A percentile compares a stretch with the other conserved stretches of the same genome.
Conservation (phyloP, 2,888 invertebrate genomes). For the Acronicta alni region DNA sequence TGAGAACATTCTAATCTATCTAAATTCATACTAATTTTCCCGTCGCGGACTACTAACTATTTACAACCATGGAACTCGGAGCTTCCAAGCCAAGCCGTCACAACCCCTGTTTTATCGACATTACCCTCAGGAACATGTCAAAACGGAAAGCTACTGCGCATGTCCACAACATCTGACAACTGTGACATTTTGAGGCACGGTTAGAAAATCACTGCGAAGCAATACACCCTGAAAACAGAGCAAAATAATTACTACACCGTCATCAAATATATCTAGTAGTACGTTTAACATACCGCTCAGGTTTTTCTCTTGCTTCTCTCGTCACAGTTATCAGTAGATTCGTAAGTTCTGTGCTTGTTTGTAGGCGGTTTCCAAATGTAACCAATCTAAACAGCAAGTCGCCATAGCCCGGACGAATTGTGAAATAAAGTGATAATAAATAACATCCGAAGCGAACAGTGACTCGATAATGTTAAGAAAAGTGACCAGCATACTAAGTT, state of each 20-base stretch:
- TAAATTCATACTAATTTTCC: not conserved
- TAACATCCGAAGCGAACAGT: slow-evolving; percentile 55
- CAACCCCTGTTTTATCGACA: slow-evolving; percentile 79
- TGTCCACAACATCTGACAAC: slow-evolving; percentile 77
- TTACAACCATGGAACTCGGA: slow-evolving; percentile 22
- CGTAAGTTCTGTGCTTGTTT: slow-evolving; percentile 56
- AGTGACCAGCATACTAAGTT: slow-evolving; percentile 52
- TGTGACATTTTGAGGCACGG: slow-evolving; percentile 78
- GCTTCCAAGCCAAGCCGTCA: not conserved
- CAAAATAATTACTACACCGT: slow-evolving; percentile 59
- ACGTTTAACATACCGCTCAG: slow-evolving; percentile 30
- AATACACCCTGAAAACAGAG: slow-evolving; percentile 70
- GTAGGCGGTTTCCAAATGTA: slow-evolving; percentile 61
- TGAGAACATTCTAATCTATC: no score
- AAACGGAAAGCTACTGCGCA: slow-evolving; percentile 71
- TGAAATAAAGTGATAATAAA: slow-evolving; percentile 66
- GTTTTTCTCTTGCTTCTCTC: slow-evolving; percentile 20
- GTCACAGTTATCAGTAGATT: slow-evolving; percentile 34
- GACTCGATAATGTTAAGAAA: slow-evolving; percentile 57
- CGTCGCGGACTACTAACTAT: slow-evolving; percentile 14
- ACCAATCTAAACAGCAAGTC: slow-evolving; percentile 67
- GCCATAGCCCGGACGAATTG: slow-evolving; percentile 73
- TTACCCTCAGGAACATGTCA: slow-evolving; percentile 69
- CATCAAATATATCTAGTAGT: slow-evolving; percentile 38
- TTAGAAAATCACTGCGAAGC: slow-evolving; percentile 75